These are phyloP conservation scores for Stenopsyche tienmushanensis DNA, from an alignment of 1,140 invertebrate genomes.

Conservation along the genomic window DNA sequence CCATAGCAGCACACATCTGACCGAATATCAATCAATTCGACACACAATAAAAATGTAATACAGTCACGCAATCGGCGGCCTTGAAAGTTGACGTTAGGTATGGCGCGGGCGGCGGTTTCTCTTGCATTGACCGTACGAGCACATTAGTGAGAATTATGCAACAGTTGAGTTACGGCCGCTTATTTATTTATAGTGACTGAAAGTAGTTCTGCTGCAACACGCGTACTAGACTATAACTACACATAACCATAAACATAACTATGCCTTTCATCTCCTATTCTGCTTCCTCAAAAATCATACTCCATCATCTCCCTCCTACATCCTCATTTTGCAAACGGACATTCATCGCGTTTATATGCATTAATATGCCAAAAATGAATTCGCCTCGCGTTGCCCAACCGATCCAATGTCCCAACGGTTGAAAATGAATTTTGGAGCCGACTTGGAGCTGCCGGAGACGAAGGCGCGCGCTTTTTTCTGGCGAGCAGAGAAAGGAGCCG, in stretches of 20 bases:
- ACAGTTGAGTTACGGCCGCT: conserved; percentile 25
- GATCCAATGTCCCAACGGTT: too few relatives aligned
- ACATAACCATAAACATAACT: conserved; percentile 14
- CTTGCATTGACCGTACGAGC: conserved; percentile 34
- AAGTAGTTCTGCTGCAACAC: conserved; percentile 31
- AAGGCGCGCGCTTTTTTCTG: neutral
- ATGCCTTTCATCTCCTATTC: conserved; percentile 3
- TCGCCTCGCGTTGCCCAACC: neutral
- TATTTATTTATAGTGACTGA: conserved; percentile 37
- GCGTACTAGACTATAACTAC: too few relatives aligned
- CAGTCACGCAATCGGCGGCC: conserved; percentile 23
- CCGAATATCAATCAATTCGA: too few relatives aligned
- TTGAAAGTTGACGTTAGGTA: too few relatives aligned
- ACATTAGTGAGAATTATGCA: conserved; percentile 33
- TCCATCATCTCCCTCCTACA: too few relatives aligned
- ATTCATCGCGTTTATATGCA: neutral
- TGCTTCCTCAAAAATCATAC: neutral
- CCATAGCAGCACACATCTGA: too few relatives aligned
- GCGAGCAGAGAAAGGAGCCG: neutral
- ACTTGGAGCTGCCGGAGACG: neutral
- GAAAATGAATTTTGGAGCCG: too few relatives aligned
- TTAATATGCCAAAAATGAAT: neutral
- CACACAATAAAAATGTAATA: too few relatives aligned
- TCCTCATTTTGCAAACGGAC: too few relatives aligned
- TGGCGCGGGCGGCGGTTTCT: conserved; percentile 29